A percentile compares a stretch with the other conserved stretches of the same genome.
Conservation (phyloP, 2,113 vertebrate species). For the Chitala chitala region DNA sequence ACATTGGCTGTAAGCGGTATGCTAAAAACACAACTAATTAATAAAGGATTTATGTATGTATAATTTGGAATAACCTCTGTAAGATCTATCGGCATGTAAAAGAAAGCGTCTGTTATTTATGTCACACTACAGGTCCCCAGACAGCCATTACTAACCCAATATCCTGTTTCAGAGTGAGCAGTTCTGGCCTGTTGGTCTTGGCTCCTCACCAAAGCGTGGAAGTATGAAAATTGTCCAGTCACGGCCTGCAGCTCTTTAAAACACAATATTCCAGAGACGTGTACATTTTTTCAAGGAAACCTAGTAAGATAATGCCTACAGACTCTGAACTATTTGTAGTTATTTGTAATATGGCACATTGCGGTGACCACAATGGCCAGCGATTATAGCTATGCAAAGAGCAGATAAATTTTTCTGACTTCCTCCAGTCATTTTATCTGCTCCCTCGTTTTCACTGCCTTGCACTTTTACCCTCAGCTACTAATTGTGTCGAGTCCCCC, state of each 20-base stretch:
- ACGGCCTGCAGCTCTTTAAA: conserved; percentile 49
- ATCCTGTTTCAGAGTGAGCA: conserved; percentile 64
- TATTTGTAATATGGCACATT: conserved; percentile 48
- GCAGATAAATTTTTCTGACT: conserved; percentile 60
- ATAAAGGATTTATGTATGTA: conserved; percentile 30
- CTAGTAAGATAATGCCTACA: conserved; percentile 28
- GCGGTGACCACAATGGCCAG: conserved; percentile 36
- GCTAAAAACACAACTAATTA: conserved; percentile 21
- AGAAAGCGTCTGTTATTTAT: conserved; percentile 48
- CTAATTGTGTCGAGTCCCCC: conserved; percentile 49
- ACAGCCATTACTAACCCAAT: conserved; percentile 63
- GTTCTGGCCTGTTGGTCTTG: conserved; percentile 61
- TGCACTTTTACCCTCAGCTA: conserved; percentile 27
- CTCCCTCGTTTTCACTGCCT: conserved; percentile 49
- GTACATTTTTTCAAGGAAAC: conserved; percentile 43
- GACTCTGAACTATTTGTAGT: conserved; percentile 33
- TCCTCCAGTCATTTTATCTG: conserved; percentile 61
- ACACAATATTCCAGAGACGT: conserved; percentile 49
- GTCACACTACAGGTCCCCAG: conserved; percentile 56
- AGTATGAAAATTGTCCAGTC: conserved; percentile 68
- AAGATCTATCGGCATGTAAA: conserved; percentile 41
- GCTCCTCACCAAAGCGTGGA: conserved; percentile 57
- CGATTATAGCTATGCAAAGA: conserved; percentile 42
- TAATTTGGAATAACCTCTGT: conserved; percentile 31
- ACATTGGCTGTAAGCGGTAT: not conserved